Base-by-base conservation (phyloP, 2,888 invertebrate species). In the Halictus ligatus region DNA sequence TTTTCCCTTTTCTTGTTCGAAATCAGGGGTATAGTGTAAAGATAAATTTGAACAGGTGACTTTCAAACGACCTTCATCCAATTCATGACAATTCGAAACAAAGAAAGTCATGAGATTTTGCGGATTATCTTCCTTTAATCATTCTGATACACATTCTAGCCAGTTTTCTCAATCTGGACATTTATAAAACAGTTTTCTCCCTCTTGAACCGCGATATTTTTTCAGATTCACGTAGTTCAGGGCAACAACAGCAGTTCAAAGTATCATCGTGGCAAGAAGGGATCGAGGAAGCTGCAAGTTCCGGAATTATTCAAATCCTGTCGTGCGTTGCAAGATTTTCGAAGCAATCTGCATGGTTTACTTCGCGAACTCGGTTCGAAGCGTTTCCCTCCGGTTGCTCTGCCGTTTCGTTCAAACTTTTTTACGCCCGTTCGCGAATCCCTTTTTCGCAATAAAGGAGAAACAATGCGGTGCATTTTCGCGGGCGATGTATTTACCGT, bases 391-490 rank as follows among this genome's bases (percentile, higher is more conserved):
- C 29, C 25, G 8, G 60, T 25, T 60, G 25, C 25, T 60, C 60
- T 2, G 46, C 25, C 7, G 15, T 72, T 40, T 73, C 25, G 18
- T 8, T 71, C 25, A 78, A 78, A 78, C 40, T 78, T 60, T 60
- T 25, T 25, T 13, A 60, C 60, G 60, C 5, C 50, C 50, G 18
- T 64, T 54, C 40, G n/a, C n/a, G 43, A 78, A 78, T 78, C 15
- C n/a, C n/a, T 67, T 73, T 43, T 18, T 10, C 46, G 67, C 43
- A 43, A 13, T 15, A 60, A 73, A 72, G 64, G 50, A 50, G 73
- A 78, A 29, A 50, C 40, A 64, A 54, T 21, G 64, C 18, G 40
- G 54, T 40, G 43, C 29, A 54, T 73, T 78, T 78, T 64, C 50
- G 18, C 43, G 18, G 18, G 6, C 69, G 21, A n/a, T 58, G 46